Evolutionary conservation across 2,113 vertebrate species (phyloP).

Genomic region (Oryzias javanicus): DNA sequence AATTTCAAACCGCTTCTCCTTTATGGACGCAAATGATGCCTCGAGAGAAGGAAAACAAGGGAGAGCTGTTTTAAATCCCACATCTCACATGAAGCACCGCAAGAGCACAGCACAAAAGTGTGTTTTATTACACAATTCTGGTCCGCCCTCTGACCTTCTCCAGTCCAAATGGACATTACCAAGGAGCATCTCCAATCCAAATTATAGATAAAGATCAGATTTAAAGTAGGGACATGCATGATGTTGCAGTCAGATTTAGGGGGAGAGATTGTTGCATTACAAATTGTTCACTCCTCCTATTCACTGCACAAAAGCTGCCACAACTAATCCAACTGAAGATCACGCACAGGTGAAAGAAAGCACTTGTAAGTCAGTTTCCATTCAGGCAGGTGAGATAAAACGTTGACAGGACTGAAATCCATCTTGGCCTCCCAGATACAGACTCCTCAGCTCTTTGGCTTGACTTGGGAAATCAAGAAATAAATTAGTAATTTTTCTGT

Average conservation of each 20-base stretch:
- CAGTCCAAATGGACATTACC: too few species aligned
- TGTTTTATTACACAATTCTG: not conserved
- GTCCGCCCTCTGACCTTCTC: too few species aligned
- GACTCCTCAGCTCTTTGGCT: slow-evolving; percentile 72
- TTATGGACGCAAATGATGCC: slow-evolving; percentile 66
- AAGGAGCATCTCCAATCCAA: too few species aligned
- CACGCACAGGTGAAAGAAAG: slow-evolving; percentile 84
- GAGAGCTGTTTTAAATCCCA: slow-evolving; percentile 30
- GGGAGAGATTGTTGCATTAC: too few species aligned
- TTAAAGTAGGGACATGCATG: too few species aligned
- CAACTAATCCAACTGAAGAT: slow-evolving; percentile 74
- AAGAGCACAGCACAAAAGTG: slow-evolving; percentile 12
- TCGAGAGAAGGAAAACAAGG: slow-evolving; percentile 51
- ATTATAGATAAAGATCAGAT: too few species aligned
- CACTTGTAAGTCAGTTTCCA: slow-evolving; percentile 85
- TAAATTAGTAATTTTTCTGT: slow-evolving; percentile 88
- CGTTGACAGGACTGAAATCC: slow-evolving; percentile 85
- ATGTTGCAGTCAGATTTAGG: too few species aligned
- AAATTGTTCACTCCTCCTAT: slow-evolving; percentile 31
- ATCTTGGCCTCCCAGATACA: slow-evolving; percentile 69
- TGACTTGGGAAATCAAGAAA: slow-evolving; percentile 82
- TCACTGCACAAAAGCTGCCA: slow-evolving; percentile 80
- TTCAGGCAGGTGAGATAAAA: slow-evolving; percentile 86
- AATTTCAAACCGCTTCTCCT: slow-evolving; percentile 29
- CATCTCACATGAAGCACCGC: slow-evolving; percentile 14